Evolutionary conservation across 2,797 vertebrate species (phyloP), one percentile per base, ranked within the genome.

Genomic region (Siniperca scherzeri): DNA sequence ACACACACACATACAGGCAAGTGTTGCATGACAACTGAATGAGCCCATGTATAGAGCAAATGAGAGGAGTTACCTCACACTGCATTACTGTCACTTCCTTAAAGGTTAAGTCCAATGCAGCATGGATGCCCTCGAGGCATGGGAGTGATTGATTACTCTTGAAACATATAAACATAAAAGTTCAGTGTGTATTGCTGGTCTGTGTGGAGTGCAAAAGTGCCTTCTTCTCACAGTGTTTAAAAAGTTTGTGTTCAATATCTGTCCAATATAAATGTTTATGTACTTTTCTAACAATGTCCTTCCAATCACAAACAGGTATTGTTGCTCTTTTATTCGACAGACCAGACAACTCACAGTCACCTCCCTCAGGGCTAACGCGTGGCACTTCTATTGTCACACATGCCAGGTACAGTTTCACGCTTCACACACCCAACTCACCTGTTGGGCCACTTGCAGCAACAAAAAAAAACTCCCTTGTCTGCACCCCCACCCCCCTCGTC

Each of bases 361-460:
- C 85, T 89, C 84, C 93, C 88, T 53, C 25, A 1, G 80, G 91
- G 86, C 88, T 86, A 84, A 88, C 93, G 80, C 92, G 93, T 94
- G 94, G 86, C 94, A 62, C 85, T 50, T 42, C 86, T 79, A 87
- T 94, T 94, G 92, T 95, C 81, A 50, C 59, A 53, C 78, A 67
- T 76, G 87, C 75, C 92, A 90, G 91, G 84, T 93, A 89, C 25
- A 64, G 88, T 94, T 94, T 95, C 89, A 86, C 13, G 25, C 91
- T 84, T 82, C 67, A 42, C 77, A 90, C 92, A 92, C 93, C 92
- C 80, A 93, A 94, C 90, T 93, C 92, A 95, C 94, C 92, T 95
- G 94, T 95, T 94, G 90, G 86, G 82, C 90, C 88, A 92, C 92
- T 93, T 89, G 52, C 83, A 86, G 87, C 60, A 61, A 50, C n/a